phyloP scores from a whole-genome alignment of 2,888 invertebrate species.

The Cheilosia grossa region DNA sequence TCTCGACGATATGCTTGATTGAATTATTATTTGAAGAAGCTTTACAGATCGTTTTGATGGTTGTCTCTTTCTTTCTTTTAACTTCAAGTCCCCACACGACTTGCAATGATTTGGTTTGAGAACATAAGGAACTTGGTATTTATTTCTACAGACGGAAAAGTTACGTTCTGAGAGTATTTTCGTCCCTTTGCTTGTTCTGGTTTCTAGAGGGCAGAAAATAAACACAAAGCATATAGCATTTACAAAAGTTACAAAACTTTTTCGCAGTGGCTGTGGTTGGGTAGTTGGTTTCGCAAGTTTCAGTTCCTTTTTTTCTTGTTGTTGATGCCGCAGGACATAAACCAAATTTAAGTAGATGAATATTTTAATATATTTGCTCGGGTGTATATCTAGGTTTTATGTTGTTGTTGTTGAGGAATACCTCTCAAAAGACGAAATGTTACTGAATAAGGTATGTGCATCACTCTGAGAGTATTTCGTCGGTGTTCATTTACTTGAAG shows the following conservation, averaged over 20 bases:
- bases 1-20: slow-evolving; percentile 20
- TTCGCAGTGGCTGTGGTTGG: slow-evolving; percentile 24
- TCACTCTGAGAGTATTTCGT: slow-evolving; percentile 24
- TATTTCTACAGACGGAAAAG: slow-evolving; percentile 39
- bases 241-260: slow-evolving; percentile 8
- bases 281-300: slow-evolving; percentile 20
- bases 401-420: background rate
- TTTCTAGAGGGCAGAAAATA: slow-evolving; percentile 28
- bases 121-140: slow-evolving; percentile 17
- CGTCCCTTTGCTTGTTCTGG: slow-evolving; percentile 8
- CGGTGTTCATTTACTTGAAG: slow-evolving; percentile 5
- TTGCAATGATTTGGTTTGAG: background rate
- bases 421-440: slow-evolving; percentile 39
- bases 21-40: slow-evolving; percentile 50
- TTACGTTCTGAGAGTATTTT: slow-evolving; percentile 34
- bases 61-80: background rate
- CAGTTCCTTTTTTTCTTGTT: background rate
- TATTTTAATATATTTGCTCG: slow-evolving; percentile 65
- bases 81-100: background rate
- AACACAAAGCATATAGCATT: slow-evolving; percentile 21
- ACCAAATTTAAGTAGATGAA: slow-evolving; percentile 70
- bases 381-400: background rate
- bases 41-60: slow-evolving; percentile 20
- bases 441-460: slow-evolving; percentile 29
- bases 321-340: slow-evolving; percentile 62